Evolutionary conservation across 1,140 invertebrate genomes (phyloP).

Genomic region (Adoxophyes honmai): DNA sequence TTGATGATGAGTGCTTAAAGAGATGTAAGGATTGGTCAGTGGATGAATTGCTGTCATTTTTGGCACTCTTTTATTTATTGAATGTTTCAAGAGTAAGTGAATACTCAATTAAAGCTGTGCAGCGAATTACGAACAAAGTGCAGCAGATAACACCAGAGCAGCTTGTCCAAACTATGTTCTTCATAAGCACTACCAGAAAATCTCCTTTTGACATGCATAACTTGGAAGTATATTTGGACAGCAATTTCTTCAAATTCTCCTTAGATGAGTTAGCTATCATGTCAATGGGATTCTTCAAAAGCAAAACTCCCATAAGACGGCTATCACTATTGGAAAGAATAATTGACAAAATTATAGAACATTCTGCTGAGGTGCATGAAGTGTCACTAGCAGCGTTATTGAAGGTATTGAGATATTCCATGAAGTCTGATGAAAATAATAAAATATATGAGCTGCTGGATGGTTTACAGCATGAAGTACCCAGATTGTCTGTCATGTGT

Average conservation of each 20-base stretch:
- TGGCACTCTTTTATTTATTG: slow-evolving; percentile 75
- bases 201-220: slow-evolving; percentile 76
- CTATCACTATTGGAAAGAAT: slow-evolving; percentile 64
- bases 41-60: slow-evolving; percentile 68
- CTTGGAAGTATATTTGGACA: slow-evolving; percentile 73
- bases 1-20: slow-evolving; percentile 77
- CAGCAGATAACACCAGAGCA: slow-evolving; percentile 69
- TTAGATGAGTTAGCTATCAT: slow-evolving; percentile 79
- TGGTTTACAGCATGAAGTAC: slow-evolving; percentile 60
- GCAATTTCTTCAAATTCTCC: slow-evolving; percentile 63
- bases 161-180: slow-evolving; percentile 77
- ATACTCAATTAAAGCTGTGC: slow-evolving; percentile 67
- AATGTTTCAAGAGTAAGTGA: slow-evolving; percentile 54
- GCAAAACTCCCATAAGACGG: slow-evolving; percentile 75
- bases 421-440: slow-evolving; percentile 37
- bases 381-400: slow-evolving; percentile 76
- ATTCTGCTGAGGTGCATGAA: slow-evolving; percentile 70
- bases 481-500: slow-evolving; percentile 66
- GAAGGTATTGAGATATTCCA: slow-evolving; percentile 76
- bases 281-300: slow-evolving; percentile 81
- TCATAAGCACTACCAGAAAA: slow-evolving; percentile 69
- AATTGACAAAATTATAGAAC: slow-evolving; percentile 55
- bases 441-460: slow-evolving; percentile 58
- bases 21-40: slow-evolving; percentile 54
- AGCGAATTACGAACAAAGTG: slow-evolving; percentile 70